Evolutionary conservation across 2,797 vertebrate genomes (phyloP), one percentile per base, ranked within the genome.

Genomic region (Zonotrichia albicollis): DNA sequence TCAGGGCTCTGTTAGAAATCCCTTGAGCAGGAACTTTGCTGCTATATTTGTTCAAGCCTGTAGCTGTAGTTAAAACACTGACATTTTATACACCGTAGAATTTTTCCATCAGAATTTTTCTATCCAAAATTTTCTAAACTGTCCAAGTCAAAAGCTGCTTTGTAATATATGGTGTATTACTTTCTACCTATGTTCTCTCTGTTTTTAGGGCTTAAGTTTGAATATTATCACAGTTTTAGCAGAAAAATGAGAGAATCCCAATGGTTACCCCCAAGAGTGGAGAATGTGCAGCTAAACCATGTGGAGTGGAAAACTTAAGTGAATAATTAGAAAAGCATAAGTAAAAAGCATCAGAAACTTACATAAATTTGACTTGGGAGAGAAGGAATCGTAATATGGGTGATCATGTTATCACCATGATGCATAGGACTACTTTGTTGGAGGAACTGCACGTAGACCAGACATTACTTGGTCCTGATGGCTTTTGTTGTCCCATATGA

Each of bases 91-190:
- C 50, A 46, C 51, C 8, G 4, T 25, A 74, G 42, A 82, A 88
- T 78, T 92, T 73, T 94, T 84, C 54, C 79, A 5, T 71, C 27
- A 74, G 42, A 82, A 88, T 78, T 92, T 73, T 93, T 82, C 54
- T 82, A 4, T 71, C 27, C 62, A 70, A 84, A 90, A 78, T 92
- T 75, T 89, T 90, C 30, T 70, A 30, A 40, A 36, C 48, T 83
- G 19, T 73, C 60, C 42, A 46, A 29, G 66, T 89, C 57, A 62
- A 95, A 89, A 92, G 23, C 48, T 64, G 13, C 46, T 94, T 85
- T 77, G 34, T 50, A 74, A 42, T 66, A 54, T 61, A 38, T 79
- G n/a, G 2, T 66, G 5, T 58, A 32, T 89, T 75, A 64, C 71
- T 66, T 91, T 45, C 29, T 83, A 61, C 29, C 21, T 71, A 19